Percentiles rank a stretch among this genome's conserved stretches.
These are phyloP conservation scores for Drosophila mulleri DNA, from an alignment of 2,888 invertebrate species.

Conservation along the genomic window DNA sequence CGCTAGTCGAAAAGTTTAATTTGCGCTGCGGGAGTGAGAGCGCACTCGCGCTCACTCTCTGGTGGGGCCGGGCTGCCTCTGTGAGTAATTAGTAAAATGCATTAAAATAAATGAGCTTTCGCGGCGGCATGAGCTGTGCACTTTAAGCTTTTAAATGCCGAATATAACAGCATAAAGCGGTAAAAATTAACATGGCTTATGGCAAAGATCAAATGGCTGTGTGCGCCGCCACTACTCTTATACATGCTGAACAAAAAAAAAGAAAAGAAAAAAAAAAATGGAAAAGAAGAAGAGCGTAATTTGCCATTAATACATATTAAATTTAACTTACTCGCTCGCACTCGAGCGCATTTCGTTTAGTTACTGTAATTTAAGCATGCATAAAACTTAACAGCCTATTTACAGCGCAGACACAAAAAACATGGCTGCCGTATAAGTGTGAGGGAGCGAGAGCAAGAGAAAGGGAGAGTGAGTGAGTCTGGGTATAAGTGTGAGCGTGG, in stretches of 20 bases:
- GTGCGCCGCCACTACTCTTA: conserved; percentile 1
- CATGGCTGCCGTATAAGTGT: conserved; percentile 18
- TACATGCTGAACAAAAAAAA: not conserved
- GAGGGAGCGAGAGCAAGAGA: not conserved
- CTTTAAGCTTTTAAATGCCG: conserved; percentile 17
- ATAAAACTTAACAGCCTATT: conserved; percentile 57
- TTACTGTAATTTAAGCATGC: conserved; percentile 43
- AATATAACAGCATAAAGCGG: conserved; percentile 17
- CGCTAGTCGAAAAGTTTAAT: conserved; percentile 71
- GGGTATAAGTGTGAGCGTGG: conserved; percentile 19
- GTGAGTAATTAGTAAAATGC: conserved; percentile 73
- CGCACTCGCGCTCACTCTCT: not conserved
- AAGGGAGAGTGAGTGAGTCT: not conserved
- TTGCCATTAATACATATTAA: conserved; percentile 36
- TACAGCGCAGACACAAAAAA: conserved; percentile 35
- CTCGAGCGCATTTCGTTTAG: conserved; percentile 43
- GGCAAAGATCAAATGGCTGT: conserved; percentile 12
- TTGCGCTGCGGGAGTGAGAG: conserved; percentile 40
- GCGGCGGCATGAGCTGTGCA: not conserved
- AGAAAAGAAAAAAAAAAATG: not conserved
- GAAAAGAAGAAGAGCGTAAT: not conserved
- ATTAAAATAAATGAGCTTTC: conserved; percentile 70
- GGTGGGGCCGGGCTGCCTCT: not conserved
- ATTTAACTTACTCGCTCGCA: conserved; percentile 19
- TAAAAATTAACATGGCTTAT: conserved; percentile 37